Evolutionary conservation across 2,888 invertebrate species (phyloP).

Genomic region (Margaritifera margaritifera): DNA sequence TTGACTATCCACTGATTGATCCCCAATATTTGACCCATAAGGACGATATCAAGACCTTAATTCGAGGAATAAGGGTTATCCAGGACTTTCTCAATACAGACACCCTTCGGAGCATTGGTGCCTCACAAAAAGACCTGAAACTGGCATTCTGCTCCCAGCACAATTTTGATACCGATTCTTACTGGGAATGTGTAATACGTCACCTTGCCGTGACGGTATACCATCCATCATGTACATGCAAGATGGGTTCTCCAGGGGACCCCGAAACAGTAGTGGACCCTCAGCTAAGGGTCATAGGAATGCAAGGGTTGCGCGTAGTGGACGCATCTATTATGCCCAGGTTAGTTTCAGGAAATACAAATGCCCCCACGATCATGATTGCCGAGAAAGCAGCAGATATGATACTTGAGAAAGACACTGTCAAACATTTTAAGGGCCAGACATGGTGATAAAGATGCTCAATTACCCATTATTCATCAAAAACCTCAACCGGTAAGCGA

Average conservation of each 20-base stretch:
- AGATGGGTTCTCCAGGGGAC: conserved; percentile 77
- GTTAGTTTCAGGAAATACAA: conserved; percentile 20
- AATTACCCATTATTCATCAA: no score
- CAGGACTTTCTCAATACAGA: conserved; percentile 25
- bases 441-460: no score
- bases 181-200: conserved; percentile 35
- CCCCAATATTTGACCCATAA: conserved; percentile 86
- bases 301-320: conserved; percentile 20
- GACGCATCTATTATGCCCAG: conserved; percentile 23
- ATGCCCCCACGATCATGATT: conserved; percentile 27
- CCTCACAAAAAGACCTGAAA: conserved; percentile 11
- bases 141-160: conserved; percentile 20
- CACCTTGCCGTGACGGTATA: conserved; percentile 23
- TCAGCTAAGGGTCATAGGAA: conserved; percentile 53
- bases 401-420: conserved; percentile 2
- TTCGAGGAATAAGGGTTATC: conserved; percentile 20
- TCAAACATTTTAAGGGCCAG: no score
- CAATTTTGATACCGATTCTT: conserved; percentile 26
- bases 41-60: conserved; percentile 76
- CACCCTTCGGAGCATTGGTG: conserved; percentile 28
- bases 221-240: conserved; percentile 84
- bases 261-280: conserved; percentile 80
- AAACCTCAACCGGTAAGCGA: no score
- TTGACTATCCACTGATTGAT: conserved; percentile 86
- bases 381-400: conserved; percentile 26